These are phyloP conservation scores for Tragopan temminckii DNA, from an alignment of 2,797 vertebrate species.

Conservation along the genomic window DNA sequence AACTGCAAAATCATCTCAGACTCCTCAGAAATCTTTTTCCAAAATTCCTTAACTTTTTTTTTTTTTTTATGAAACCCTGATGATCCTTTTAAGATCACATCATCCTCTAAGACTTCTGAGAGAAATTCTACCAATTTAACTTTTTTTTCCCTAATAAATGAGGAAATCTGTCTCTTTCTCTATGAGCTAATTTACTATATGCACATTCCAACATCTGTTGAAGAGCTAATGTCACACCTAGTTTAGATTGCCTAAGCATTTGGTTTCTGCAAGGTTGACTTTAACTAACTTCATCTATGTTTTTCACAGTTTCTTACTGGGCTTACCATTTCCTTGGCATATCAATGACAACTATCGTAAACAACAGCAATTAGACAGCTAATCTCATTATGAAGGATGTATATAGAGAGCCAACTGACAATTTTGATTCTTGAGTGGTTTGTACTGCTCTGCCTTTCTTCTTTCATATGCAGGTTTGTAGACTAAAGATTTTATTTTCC, in stretches of 20 bases:
- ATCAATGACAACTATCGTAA: neutral
- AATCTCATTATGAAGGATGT: accelerated
- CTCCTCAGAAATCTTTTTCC: neutral
- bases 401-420: neutral
- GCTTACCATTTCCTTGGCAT: neutral
- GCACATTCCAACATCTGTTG: neutral
- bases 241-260: neutral
- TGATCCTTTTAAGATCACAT: neutral
- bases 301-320: neutral
- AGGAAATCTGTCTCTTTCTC: neutral
- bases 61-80: neutral
- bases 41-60: neutral
- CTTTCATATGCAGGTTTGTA: neutral
- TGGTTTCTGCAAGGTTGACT: neutral
- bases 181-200: neutral
- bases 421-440: neutral
- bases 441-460: neutral
- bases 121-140: neutral
- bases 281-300: neutral
- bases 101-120: neutral
- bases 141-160: neutral
- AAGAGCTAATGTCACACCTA: neutral
- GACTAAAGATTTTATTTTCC: neutral
- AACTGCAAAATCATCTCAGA: neutral
- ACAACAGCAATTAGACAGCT: neutral